phyloP scores from a whole-genome alignment of 35 echinoderm and acorn worm species.

The Nesometra sesokonis region DNA sequence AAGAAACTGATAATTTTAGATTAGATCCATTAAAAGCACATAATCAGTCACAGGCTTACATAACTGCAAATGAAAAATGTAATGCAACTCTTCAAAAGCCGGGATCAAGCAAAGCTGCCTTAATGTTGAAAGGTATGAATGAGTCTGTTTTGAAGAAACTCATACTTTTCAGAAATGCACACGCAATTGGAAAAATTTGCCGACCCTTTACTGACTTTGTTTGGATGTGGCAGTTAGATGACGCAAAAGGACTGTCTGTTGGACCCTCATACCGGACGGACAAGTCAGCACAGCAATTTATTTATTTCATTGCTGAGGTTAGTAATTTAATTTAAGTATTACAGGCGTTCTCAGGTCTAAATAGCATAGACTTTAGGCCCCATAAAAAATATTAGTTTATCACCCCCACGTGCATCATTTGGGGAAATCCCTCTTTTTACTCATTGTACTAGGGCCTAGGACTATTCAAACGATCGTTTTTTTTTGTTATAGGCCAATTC shows the following conservation, averaged over 20 bases:
- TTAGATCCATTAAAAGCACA: conserved; percentile 11
- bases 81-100: background rate
- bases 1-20: conserved; percentile 3
- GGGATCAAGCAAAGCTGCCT: background rate
- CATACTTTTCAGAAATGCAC: background rate
- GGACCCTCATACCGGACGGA: background rate
- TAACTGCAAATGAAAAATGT: background rate
- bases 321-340: too few relatives aligned
- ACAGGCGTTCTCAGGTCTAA: too few relatives aligned
- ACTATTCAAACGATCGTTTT: too few relatives aligned
- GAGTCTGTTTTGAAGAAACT: background rate
- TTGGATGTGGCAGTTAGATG: background rate
- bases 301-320: background rate
- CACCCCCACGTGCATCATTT: too few relatives aligned
- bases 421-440: too few relatives aligned
- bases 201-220: background rate
- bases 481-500: too few relatives aligned
- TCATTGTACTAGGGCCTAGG: too few relatives aligned
- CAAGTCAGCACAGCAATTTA: background rate
- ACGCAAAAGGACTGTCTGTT: background rate
- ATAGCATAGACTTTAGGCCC: too few relatives aligned
- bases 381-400: too few relatives aligned
- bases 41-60: conserved; percentile 23
- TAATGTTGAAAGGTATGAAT: background rate
- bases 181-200: background rate